Conservation (phyloP, 1,140 invertebrate genomes). For the Armadillidium nasatum region DNA sequence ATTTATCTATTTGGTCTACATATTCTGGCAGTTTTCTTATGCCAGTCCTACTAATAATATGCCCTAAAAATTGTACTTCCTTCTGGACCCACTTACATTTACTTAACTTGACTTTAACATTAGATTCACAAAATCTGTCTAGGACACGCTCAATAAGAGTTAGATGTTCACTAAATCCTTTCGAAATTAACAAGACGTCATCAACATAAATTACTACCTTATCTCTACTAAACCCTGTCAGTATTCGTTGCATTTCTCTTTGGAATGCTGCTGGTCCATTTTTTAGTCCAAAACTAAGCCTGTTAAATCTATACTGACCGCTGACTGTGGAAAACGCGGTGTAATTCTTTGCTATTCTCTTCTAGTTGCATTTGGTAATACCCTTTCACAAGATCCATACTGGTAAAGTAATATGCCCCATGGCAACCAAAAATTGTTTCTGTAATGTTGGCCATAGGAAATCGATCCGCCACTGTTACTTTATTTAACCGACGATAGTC, state of each 20-base stretch:
- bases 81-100: neutral
- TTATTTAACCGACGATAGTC: constrained; percentile 3
- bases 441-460: neutral
- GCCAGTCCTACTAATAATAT: neutral
- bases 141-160: neutral
- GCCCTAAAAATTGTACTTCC: neutral
- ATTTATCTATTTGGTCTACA: neutral
- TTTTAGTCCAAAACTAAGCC: constrained; percentile 7
- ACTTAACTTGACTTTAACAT: neutral
- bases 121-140: neutral
- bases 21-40: neutral
- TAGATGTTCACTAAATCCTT: neutral
- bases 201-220: neutral
- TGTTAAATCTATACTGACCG: constrained; percentile 8
- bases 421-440: constrained; percentile 10
- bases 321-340: neutral
- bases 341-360: no score
- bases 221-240: neutral
- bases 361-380: no score
- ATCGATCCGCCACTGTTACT: constrained; percentile 10
- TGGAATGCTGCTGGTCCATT: constrained; percentile 22
- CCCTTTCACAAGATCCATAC: constrained; percentile 3
- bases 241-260: constrained; percentile 20
- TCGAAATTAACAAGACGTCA: neutral
- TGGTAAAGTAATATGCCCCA: neutral